Conservation (phyloP, 1,140 invertebrate species). For the Brachionus rubens region DNA sequence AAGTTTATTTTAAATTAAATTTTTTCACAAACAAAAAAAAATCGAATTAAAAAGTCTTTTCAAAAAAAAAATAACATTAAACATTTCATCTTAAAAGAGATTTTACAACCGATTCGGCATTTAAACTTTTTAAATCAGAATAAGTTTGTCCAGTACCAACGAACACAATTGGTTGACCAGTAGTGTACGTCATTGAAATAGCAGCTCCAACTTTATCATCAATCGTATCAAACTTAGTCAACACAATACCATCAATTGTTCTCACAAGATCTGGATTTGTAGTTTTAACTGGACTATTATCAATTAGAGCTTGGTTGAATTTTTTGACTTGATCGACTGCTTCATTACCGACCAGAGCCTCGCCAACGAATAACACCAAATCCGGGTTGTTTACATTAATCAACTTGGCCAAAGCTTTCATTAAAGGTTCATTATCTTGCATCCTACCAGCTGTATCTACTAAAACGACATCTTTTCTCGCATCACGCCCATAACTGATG, state of each 20-base stretch:
- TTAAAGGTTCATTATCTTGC: constrained; percentile 98
- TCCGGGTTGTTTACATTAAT: constrained; percentile 89
- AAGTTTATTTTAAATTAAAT: too few relatives aligned
- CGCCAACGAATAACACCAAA: constrained; percentile 95
- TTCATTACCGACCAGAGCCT: constrained; percentile 98
- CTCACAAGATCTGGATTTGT: constrained; percentile 69
- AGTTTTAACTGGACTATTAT: constrained; percentile 68
- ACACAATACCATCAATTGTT: constrained; percentile 88
- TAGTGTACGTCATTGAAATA: constrained; percentile 99
- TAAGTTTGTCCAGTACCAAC: constrained; percentile 99
- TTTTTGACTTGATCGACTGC: constrained; percentile 97
- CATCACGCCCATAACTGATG: constrained; percentile 69
- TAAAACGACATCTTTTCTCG: constrained; percentile 74
- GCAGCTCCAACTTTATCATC: constrained; percentile 99
- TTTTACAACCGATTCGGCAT: constrained; percentile 92
- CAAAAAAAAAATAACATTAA: constrained; percentile 2
- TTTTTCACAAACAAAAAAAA: too few relatives aligned
- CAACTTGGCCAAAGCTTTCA: constrained; percentile 88
- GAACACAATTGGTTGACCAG: constrained; percentile 98
- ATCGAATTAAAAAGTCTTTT: too few relatives aligned
- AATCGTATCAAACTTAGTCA: constrained; percentile 98
- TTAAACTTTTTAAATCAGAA: constrained; percentile 90
- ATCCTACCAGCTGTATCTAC: constrained; percentile 97
- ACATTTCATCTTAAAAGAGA: constrained; percentile 71
- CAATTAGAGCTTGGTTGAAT: constrained; percentile 88